Percentiles rank a stretch among this genome's conserved stretches.
These are phyloP conservation scores for Drosophila lacteicornis DNA, from an alignment of 1,140 invertebrate species.

Conservation along the genomic window DNA sequence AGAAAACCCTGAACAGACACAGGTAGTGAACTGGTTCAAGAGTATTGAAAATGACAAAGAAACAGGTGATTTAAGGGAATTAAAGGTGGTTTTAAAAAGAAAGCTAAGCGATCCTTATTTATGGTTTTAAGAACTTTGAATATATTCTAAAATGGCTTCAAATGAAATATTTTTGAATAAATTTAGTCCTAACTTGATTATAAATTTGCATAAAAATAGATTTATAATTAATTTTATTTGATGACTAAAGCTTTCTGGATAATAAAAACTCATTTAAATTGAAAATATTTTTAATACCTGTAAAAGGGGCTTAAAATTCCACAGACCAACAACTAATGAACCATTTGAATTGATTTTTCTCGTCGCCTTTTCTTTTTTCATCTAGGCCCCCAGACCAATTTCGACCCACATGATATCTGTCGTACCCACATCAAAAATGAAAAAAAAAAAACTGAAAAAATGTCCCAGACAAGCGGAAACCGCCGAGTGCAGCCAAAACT, in stretches of 20 bases:
- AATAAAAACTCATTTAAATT: not conserved
- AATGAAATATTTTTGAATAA: too few relatives aligned
- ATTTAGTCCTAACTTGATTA: too few relatives aligned
- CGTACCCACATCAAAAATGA: slow-evolving; percentile 44
- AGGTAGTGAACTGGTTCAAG: not conserved
- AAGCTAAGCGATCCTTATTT: too few relatives aligned
- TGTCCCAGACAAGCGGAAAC: slow-evolving; percentile 45
- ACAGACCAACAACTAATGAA: slow-evolving; percentile 21
- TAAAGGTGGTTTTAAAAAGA: not conserved
- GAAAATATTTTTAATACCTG: slow-evolving; percentile 10
- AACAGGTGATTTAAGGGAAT: not conserved
- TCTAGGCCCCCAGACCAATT: slow-evolving; percentile 22
- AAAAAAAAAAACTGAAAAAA: not conserved
- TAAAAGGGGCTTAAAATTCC: slow-evolving; percentile 21
- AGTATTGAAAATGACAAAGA: not conserved
- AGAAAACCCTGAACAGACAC: not conserved
- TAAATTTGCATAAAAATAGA: not conserved
- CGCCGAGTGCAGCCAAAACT: slow-evolving; percentile 27
- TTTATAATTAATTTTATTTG: not conserved
- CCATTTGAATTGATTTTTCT: slow-evolving; percentile 40
- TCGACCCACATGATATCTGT: slow-evolving; percentile 51
- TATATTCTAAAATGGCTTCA: too few relatives aligned
- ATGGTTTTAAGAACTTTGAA: not conserved
- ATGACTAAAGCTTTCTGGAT: too few relatives aligned
- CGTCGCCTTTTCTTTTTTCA: slow-evolving; percentile 27